Evolutionary conservation across 1,140 invertebrate genomes (phyloP), one percentile per base, ranked within the genome.

Genomic region (Parapsyche elsis): DNA sequence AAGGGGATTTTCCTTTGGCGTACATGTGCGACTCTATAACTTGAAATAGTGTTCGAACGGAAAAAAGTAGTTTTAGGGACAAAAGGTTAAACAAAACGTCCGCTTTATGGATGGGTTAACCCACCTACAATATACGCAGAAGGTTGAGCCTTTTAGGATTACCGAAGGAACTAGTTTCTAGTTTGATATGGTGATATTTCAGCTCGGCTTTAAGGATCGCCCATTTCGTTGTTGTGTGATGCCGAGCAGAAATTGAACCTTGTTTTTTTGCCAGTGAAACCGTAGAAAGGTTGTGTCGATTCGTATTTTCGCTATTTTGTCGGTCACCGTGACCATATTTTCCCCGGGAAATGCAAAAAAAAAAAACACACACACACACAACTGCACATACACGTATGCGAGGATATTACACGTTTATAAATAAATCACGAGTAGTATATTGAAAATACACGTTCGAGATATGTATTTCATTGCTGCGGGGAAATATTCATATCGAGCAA

Each of bases 131-230:
- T 38, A 38, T 38, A 38, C 30, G 30, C 30, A 7, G 30, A 38
- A 38, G 30, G n/a, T 61, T 61, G n/a, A 21, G n/a, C 57, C 57
- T 61, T 61, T 61, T 19, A 21, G 57, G 57, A 61, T 61, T 61
- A 61, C 57, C 57, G 57, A 61, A 61, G n/a, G 16, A 61, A 61
- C 57, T 61, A 61, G 57, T 61, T 61, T 61, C 21, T 21, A 21
- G 57, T 61, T 61, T 61, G 57, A 61, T 61, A 61, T 21, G 57
- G 57, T 21, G 57, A 61, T 61, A 61, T 61, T 61, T 61, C 57
- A 61, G 57, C n/a, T 21, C 7, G 57, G 57, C 57, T 61, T 61
- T 61, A 38, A 38, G 30, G 30, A 38, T 38, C 30, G 30, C 30
- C 30, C 30, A 38, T 38, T 61, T 21, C 57, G 16, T 21, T 61